Percentiles rank a stretch among this genome's conserved stretches.
phyloP scores from a whole-genome alignment of 2,888 invertebrate genomes.

The Cheilosia variabilis region DNA sequence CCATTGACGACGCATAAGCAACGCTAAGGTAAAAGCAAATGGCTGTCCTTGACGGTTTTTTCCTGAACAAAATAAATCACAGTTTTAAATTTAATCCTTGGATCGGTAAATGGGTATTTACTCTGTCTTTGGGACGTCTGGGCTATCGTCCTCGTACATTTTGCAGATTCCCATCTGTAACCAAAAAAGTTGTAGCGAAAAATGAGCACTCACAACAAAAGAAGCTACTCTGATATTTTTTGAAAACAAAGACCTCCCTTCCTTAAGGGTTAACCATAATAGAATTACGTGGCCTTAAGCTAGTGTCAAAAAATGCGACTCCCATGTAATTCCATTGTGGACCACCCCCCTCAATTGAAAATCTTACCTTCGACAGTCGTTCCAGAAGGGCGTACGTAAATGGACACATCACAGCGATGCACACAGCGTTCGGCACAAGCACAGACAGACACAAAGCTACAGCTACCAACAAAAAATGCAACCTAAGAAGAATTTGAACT shows the following conservation, averaged over 20 bases:
- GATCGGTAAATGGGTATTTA: background rate
- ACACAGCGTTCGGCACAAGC: conserved; percentile 17
- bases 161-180: conserved; percentile 25
- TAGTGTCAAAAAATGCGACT: too few relatives aligned
- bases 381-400: conserved; percentile 16
- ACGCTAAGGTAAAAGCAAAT: conserved; percentile 44
- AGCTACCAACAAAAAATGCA: conserved; percentile 23
- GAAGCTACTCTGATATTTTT: background rate
- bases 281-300: too few relatives aligned
- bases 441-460: conserved; percentile 9
- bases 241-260: background rate
- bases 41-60: conserved; percentile 23
- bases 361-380: conserved; percentile 21
- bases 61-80: conserved; percentile 14
- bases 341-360: background rate
- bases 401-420: conserved; percentile 38
- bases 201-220: too few relatives aligned
- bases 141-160: conserved; percentile 19
- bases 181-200: background rate
- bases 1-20: conserved; percentile 45
- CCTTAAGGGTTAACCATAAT: too few relatives aligned
- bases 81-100: too few relatives aligned
- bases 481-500: background rate
- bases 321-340: too few relatives aligned
- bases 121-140: conserved; percentile 5